Percentiles rank a stretch among this genome's conserved stretches.
These are phyloP conservation scores for Entomobrya proxima DNA, from an alignment of 2,888 invertebrate species.

Conservation along the genomic window DNA sequence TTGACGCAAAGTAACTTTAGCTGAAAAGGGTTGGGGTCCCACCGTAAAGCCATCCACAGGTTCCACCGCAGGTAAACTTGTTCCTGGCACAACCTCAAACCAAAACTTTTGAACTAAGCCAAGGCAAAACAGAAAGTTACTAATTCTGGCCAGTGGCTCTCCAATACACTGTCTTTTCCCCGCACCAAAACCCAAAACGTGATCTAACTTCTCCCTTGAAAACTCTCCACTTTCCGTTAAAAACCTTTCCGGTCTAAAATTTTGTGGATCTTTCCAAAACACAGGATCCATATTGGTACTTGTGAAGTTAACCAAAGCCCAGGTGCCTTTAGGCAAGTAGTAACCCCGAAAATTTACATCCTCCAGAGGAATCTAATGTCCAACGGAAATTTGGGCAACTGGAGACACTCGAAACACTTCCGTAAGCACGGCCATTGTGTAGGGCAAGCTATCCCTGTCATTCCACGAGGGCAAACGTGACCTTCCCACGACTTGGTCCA, in stretches of 20 bases:
- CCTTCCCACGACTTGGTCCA: slow-evolving; percentile 58
- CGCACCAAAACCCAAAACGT: slow-evolving; percentile 74
- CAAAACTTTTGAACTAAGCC: slow-evolving; percentile 64
- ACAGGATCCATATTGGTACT: slow-evolving; percentile 74
- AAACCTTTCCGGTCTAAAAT: too few relatives aligned
- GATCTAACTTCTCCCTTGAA: slow-evolving; percentile 68
- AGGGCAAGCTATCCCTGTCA: slow-evolving; percentile 78
- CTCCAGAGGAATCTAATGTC: slow-evolving; percentile 79
- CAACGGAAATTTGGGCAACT: slow-evolving; percentile 79
- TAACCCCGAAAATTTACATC: slow-evolving; percentile 81
- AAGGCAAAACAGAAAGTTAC: slow-evolving; percentile 65
- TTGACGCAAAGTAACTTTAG: slow-evolving; percentile 44
- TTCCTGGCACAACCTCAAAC: slow-evolving; percentile 54
- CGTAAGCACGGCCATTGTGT: slow-evolving; percentile 80
- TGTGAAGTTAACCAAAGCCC: slow-evolving; percentile 67
- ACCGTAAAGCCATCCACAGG: slow-evolving; percentile 67
- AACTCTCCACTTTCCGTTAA: slow-evolving; percentile 70
- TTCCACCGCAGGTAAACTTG: slow-evolving; percentile 17
- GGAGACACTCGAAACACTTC: slow-evolving; percentile 79
- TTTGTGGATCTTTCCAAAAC: slow-evolving; percentile 68
- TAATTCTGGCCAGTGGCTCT: slow-evolving; percentile 67
- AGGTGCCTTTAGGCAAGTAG: slow-evolving; percentile 78
- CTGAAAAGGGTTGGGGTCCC: slow-evolving; percentile 65
- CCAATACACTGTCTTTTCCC: slow-evolving; percentile 73
- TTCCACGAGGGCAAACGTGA: slow-evolving; percentile 53